A percentile compares a stretch with the other conserved stretches of the same genome.
phyloP scores from a whole-genome alignment of 2,113 vertebrate species.

The Penelope pileata region DNA sequence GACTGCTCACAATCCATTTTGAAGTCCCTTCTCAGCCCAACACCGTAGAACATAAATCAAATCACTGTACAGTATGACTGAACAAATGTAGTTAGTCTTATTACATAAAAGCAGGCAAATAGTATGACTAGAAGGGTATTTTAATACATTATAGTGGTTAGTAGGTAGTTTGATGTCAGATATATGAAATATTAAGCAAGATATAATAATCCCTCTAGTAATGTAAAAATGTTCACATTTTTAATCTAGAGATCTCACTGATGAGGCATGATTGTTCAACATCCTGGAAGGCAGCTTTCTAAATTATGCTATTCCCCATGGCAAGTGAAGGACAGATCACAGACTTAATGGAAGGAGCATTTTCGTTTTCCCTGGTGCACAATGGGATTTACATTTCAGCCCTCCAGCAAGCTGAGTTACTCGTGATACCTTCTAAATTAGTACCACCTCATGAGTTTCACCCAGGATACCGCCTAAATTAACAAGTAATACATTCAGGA shows the following conservation, averaged over 20 bases:
- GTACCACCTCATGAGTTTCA: constrained; percentile 40
- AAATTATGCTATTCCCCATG: constrained; percentile 54
- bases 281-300: constrained; percentile 60
- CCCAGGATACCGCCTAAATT: constrained; percentile 60
- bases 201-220: constrained; percentile 73
- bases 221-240: constrained; percentile 68
- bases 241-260: constrained; percentile 69
- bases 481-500: constrained; percentile 68
- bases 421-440: constrained; percentile 65
- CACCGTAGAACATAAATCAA: constrained; percentile 16
- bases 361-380: constrained; percentile 23
- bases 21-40: neutral
- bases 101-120: constrained; percentile 55
- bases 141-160: constrained; percentile 68
- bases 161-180: constrained; percentile 64
- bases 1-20: neutral
- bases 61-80: neutral
- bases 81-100: constrained; percentile 11
- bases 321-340: constrained; percentile 53
- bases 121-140: constrained; percentile 51
- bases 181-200: constrained; percentile 73
- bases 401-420: constrained; percentile 21
- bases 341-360: constrained; percentile 54
- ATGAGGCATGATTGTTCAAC: constrained; percentile 62
- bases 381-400: constrained; percentile 49